Evolutionary conservation across 2,797 vertebrate species (phyloP).

Genomic region (Pampus argenteus): DNA sequence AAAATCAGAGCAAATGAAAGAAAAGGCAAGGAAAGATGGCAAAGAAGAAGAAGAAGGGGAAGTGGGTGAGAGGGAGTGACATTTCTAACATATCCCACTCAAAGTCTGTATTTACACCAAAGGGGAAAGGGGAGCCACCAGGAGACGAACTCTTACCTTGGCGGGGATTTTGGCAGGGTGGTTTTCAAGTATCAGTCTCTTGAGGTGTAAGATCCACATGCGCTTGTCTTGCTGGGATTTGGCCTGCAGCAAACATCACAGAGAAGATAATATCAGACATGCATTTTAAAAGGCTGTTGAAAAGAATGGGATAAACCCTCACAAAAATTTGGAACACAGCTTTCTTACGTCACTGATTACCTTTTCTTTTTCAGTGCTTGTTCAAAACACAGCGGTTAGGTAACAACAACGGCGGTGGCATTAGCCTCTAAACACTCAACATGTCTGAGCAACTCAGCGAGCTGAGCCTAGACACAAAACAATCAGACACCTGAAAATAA

Average conservation of each 20-base stretch:
- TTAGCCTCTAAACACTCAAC: slow-evolving; percentile 57
- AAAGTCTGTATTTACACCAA: slow-evolving; percentile 23
- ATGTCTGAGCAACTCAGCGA: slow-evolving; percentile 65
- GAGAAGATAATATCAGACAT: slow-evolving; percentile 53
- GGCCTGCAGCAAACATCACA: slow-evolving; percentile 84
- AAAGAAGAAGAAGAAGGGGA: not conserved
- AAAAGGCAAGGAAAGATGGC: slow-evolving; percentile 8
- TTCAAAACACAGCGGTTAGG: slow-evolving; percentile 53
- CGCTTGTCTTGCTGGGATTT: slow-evolving; percentile 97
- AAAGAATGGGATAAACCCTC: slow-evolving; percentile 38
- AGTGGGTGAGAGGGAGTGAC: slow-evolving; percentile 14
- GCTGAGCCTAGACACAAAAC: slow-evolving; percentile 46
- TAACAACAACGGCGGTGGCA: slow-evolving; percentile 59
- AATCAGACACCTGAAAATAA: slow-evolving; percentile 57
- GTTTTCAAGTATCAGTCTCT: slow-evolving; percentile 98
- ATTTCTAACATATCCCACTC: slow-evolving; percentile 45
- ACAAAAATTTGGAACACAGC: slow-evolving; percentile 20
- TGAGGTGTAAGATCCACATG: slow-evolving; percentile 97
- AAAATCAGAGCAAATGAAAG: slow-evolving; percentile 1
- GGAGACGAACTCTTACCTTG: slow-evolving; percentile 86
- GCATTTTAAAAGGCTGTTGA: slow-evolving; percentile 34
- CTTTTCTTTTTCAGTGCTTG: slow-evolving; percentile 30
- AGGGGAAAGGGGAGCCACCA: slow-evolving; percentile 18
- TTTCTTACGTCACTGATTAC: slow-evolving; percentile 56
- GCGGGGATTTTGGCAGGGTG: slow-evolving; percentile 98